phyloP scores from a whole-genome alignment of 2,113 vertebrate species.

The Gopherus flavomarginatus region DNA sequence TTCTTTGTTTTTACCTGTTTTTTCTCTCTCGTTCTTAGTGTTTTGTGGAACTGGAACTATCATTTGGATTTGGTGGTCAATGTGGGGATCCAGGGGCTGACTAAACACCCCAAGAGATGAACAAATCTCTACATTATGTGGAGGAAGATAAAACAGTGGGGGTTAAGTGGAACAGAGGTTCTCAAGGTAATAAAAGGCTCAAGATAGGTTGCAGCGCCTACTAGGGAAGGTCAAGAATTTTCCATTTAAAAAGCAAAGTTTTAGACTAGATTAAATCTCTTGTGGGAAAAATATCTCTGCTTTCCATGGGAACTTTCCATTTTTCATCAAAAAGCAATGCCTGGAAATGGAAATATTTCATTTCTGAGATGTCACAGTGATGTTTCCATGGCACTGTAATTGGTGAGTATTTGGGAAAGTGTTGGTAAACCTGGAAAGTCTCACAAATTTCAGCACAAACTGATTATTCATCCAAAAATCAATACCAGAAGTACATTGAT shows the following conservation, averaged over 20 bases:
- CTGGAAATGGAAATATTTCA: constrained; percentile 37
- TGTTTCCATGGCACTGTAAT: not conserved
- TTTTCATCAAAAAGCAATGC: not conserved
- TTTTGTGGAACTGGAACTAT: constrained; percentile 19
- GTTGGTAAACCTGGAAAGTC: not conserved
- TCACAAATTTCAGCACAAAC: not conserved
- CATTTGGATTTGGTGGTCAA: constrained; percentile 52
- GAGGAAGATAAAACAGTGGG: constrained; percentile 65
- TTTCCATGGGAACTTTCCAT: constrained; percentile 8
- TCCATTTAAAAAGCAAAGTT: constrained; percentile 3
- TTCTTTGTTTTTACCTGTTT: constrained; percentile 65
- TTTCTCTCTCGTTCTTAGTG: constrained; percentile 49
- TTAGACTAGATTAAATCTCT: constrained; percentile 14
- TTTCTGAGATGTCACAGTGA: not conserved
- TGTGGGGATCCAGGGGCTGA: constrained; percentile 41
- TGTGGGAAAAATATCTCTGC: not conserved
- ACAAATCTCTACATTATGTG: constrained; percentile 73
- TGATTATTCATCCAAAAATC: not conserved
- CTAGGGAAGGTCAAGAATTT: constrained; percentile 1
- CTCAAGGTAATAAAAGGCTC: constrained; percentile 41
- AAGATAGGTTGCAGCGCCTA: constrained; percentile 1
- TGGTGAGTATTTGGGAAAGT: not conserved
- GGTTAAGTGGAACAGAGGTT: constrained; percentile 47
- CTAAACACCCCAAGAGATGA: constrained; percentile 60
- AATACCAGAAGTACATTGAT: not conserved